Percentiles rank a stretch among this genome's conserved stretches.
Evolutionary conservation across 1,140 invertebrate genomes (phyloP).

Genomic region (Solenopsis fugax): DNA sequence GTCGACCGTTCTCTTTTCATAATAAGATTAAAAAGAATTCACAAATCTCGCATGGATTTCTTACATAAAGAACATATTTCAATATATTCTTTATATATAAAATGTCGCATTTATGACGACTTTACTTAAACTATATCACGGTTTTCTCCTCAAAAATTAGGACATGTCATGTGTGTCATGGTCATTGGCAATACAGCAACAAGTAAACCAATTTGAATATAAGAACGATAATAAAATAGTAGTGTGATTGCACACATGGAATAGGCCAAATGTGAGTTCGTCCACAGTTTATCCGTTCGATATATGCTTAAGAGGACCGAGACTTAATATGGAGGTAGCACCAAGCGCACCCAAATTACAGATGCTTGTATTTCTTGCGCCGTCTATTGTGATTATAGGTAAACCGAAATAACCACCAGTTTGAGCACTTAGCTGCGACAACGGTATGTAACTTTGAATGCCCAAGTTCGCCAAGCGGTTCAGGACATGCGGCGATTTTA

Average conservation of each 20-base stretch:
- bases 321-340: conserved; percentile 89
- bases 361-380: conserved; percentile 88
- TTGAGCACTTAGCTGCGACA: conserved; percentile 89
- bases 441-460: conserved; percentile 91
- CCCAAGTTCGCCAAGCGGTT: conserved; percentile 89
- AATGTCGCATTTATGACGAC: neutral
- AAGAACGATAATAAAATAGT: neutral
- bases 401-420: conserved; percentile 90
- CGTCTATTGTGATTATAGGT: conserved; percentile 91
- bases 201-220: conserved; percentile 14
- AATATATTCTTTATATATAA: conserved; percentile 21
- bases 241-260: conserved; percentile 41
- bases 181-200: conserved; percentile 40
- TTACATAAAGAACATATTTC: conserved; percentile 13
- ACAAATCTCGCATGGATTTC: neutral
- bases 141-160: conserved; percentile 13
- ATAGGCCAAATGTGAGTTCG: conserved; percentile 55
- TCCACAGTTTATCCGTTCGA: conserved; percentile 86
- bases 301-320: conserved; percentile 90
- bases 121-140: conserved; percentile 53
- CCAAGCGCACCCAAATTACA: conserved; percentile 89
- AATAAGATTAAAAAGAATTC: conserved; percentile 14
- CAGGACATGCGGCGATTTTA: conserved; percentile 89
- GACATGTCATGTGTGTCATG: conserved; percentile 22
- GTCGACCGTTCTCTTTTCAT: neutral